A percentile compares a stretch with the other conserved stretches of the same genome.
These are phyloP conservation scores for Lepeophtheirus salmonis DNA, from an alignment of 1,140 invertebrate species.

Conservation along the genomic window DNA sequence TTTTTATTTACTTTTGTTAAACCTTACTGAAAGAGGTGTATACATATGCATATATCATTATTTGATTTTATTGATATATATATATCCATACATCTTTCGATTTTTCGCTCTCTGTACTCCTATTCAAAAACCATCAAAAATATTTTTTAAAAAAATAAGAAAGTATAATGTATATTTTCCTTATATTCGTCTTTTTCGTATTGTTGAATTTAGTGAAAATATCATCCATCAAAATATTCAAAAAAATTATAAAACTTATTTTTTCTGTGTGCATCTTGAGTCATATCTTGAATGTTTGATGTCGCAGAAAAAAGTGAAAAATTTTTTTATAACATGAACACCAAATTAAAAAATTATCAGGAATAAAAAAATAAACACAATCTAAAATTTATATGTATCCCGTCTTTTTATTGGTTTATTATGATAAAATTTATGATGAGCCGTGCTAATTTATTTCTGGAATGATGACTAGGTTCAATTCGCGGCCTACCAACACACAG, in stretches of 20 bases:
- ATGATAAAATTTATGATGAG: too few species aligned
- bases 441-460: too few species aligned
- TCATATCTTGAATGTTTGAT: background rate
- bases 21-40: background rate
- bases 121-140: background rate
- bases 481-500: too few species aligned
- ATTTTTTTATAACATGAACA: background rate
- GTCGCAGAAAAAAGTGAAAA: background rate
- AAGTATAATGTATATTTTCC: background rate
- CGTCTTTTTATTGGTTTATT: too few species aligned
- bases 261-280: background rate
- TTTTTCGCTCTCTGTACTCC: background rate
- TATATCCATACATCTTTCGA: background rate
- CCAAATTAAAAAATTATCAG: background rate
- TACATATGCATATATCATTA: background rate
- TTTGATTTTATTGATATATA: background rate
- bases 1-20: background rate
- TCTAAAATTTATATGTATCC: background rate
- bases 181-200: background rate
- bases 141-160: background rate
- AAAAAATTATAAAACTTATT: conserved; percentile 5
- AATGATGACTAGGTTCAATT: too few species aligned
- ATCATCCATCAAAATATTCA: conserved; percentile 1
- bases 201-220: background rate
- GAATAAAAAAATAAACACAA: background rate